Evolutionary conservation across 2,797 vertebrate species (phyloP).

Genomic region (Melanotaenia nigrans): DNA sequence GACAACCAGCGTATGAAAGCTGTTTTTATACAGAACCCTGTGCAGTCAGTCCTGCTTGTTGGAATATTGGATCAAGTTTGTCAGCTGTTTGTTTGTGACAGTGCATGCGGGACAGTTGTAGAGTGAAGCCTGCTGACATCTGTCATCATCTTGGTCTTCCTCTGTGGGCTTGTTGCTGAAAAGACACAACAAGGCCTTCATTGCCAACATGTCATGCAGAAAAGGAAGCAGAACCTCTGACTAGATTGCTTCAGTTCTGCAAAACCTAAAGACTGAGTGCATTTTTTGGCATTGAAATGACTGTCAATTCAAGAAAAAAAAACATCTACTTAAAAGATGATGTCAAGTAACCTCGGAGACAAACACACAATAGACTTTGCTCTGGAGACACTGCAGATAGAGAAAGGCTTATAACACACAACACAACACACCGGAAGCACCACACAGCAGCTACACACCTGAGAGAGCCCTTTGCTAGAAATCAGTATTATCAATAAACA

Average conservation of each 20-base stretch:
- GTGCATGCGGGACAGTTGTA: constrained; percentile 50
- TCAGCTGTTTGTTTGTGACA: constrained; percentile 69
- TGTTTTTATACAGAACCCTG: constrained; percentile 35
- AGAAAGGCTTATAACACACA: background rate
- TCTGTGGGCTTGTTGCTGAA: constrained; percentile 74
- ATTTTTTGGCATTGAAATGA: constrained; percentile 33
- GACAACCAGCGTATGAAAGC: constrained; percentile 39
- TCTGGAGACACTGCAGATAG: constrained; percentile 13
- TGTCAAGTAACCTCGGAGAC: constrained; percentile 43
- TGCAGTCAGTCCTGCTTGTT: constrained; percentile 58
- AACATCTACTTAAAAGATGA: constrained; percentile 39
- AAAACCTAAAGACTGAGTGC: constrained; percentile 54
- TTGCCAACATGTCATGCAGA: constrained; percentile 63
- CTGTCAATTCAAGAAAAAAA: constrained; percentile 35
- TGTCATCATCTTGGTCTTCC: constrained; percentile 76
- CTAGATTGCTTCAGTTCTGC: constrained; percentile 54
- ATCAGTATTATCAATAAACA: constrained; percentile 28
- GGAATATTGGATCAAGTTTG: constrained; percentile 65
- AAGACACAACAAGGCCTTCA: constrained; percentile 72
- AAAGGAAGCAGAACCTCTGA: constrained; percentile 37
- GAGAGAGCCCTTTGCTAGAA: constrained; percentile 5
- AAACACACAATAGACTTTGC: constrained; percentile 29
- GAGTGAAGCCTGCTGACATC: constrained; percentile 62
- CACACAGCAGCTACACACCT: constrained; percentile 39
- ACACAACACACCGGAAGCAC: constrained; percentile 17